Conservation (phyloP, 2,888 invertebrate species). For the Thumatha senex region DNA sequence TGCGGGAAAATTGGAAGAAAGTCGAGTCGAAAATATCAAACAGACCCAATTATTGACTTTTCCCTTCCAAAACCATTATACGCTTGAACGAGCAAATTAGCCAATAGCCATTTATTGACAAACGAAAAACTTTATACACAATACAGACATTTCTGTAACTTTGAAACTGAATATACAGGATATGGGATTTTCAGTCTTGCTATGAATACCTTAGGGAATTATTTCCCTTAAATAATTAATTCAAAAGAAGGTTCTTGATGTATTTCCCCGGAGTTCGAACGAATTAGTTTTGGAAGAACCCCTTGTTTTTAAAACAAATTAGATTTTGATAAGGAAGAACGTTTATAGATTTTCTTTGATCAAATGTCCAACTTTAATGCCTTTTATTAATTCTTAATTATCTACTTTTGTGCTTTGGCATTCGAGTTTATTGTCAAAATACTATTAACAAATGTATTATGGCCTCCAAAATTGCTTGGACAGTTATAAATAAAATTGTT, state of each 20-base stretch:
- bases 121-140: conserved; percentile 31
- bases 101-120: conserved; percentile 30
- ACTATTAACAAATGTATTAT: too few relatives aligned
- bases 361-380: background rate
- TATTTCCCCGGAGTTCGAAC: conserved; percentile 36
- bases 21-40: conserved; percentile 16
- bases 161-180: conserved; percentile 1
- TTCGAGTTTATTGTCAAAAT: too few relatives aligned
- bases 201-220: conserved; percentile 18
- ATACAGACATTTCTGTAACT: conserved; percentile 29
- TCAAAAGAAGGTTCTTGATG: conserved; percentile 30
- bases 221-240: conserved; percentile 36
- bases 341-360: conserved; percentile 3
- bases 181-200: conserved; percentile 23
- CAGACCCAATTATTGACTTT: conserved; percentile 23
- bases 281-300: conserved; percentile 28
- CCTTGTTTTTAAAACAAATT: conserved; percentile 19
- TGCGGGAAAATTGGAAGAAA: conserved; percentile 4
- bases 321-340: conserved; percentile 3
- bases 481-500: too few relatives aligned
- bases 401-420: too few relatives aligned
- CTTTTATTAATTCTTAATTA: background rate
- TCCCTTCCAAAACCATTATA: conserved; percentile 23
- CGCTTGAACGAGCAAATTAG: conserved; percentile 28
- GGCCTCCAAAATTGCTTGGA: too few relatives aligned